phyloP scores from a whole-genome alignment of 2,113 vertebrate genomes.

The Poeciliopsis turrubarensis region DNA sequence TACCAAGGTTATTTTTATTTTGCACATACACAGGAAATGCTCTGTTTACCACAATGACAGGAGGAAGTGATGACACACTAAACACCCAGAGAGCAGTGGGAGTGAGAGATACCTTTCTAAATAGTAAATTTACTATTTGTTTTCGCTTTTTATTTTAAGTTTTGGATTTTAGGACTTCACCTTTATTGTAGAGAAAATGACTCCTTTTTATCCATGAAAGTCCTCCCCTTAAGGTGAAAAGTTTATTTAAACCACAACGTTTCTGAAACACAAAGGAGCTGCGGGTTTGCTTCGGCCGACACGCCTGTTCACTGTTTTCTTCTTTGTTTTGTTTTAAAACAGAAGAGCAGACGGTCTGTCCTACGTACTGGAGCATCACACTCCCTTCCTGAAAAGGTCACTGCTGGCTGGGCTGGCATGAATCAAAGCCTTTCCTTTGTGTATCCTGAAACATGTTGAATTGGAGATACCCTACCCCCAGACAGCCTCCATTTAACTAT shows the following conservation, averaged over 20 bases:
- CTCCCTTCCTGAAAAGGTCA: no score
- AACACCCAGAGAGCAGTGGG: not conserved
- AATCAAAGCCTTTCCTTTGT: no score
- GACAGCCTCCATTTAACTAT: no score
- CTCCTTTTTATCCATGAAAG: not conserved
- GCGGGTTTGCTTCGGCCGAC: not conserved
- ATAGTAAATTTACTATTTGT: not conserved
- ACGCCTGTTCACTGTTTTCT: not conserved
- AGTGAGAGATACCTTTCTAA: not conserved
- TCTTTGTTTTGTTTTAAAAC: not conserved
- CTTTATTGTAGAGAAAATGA: not conserved
- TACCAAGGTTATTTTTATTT: not conserved
- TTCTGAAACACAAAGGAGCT: not conserved
- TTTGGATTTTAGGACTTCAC: not conserved
- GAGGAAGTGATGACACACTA: not conserved
- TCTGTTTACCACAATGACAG: not conserved
- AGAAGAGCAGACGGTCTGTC: not conserved
- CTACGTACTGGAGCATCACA: not conserved
- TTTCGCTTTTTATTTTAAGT: not conserved
- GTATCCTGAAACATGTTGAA: no score
- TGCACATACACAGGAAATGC: not conserved
- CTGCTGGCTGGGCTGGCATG: no score
- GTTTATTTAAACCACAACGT: not conserved
- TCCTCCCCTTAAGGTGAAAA: not conserved
- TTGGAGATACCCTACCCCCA: no score